phyloP scores from a whole-genome alignment of 2,797 vertebrate genomes.

The Premnoplex brunnescens region DNA sequence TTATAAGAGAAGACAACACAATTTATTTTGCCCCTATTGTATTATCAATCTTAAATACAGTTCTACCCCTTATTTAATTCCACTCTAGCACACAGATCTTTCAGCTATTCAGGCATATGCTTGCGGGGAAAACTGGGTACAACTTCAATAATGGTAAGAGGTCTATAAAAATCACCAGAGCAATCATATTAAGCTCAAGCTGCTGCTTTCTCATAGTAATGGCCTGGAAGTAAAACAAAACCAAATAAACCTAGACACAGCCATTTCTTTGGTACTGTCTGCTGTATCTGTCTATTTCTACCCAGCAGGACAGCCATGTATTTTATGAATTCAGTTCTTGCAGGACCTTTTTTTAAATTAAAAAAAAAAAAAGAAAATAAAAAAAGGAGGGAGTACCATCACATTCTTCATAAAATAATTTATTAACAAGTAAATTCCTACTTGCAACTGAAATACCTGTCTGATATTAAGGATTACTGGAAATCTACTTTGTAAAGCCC shows the following conservation, averaged over 20 bases:
- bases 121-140: background rate
- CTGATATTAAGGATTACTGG: background rate
- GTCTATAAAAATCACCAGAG: conserved; percentile 22
- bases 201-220: conserved; percentile 25
- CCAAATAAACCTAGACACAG: background rate
- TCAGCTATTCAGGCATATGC: background rate
- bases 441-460: background rate
- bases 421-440: background rate
- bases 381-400: background rate
- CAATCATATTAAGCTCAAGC: background rate
- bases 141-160: conserved; percentile 20
- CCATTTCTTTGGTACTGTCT: background rate
- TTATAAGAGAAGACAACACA: background rate
- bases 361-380: background rate
- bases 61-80: background rate
- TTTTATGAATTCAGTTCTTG: background rate
- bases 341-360: background rate
- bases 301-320: background rate
- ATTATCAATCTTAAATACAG: background rate
- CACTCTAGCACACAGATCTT: background rate
- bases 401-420: background rate
- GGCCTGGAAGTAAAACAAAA: conserved; percentile 36
- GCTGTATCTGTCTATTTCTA: background rate
- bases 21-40: background rate
- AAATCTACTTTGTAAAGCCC: background rate